Evolutionary conservation across 2,797 vertebrate genomes (phyloP), one percentile per base, ranked within the genome.

Genomic region (Corythornis leucogaster): DNA sequence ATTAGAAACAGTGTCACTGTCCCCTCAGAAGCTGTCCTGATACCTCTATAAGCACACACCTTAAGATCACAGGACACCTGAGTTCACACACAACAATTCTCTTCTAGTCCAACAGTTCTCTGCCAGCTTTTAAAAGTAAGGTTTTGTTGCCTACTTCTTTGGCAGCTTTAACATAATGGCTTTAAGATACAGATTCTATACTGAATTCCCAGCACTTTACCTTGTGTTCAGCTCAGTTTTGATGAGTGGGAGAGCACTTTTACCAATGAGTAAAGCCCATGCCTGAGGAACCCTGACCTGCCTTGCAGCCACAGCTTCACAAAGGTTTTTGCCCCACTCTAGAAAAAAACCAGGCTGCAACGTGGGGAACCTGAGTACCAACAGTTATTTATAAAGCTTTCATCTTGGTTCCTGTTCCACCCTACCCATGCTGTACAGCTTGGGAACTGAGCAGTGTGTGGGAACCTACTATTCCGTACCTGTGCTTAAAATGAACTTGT

Each of bases 321-420:
- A 63, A 46, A 51, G 26, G 22, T 2, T 78, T 89, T 50, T 89
- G 24, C 61, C 71, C 40, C 8, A 5, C 26, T 54, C 61, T 18
- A 57, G 57, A 22, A 69, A 53, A 46, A 64, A 76, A 62, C 4
- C 16, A 42, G 19, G 8, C 31, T 45, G 9, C 33, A 62, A 57
- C 0, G 0, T 20, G 16, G 40, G 42, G 8, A 83, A n/a, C 9
- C 76, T 53, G n/a, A 50, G 35, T 16, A 78, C 45, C 33, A 42
- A 45, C 0, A 31, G 9, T 3, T 48, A 8, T n/a, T 33, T 78
- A 19, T 24, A 64, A 55, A 2, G 1, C 13, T 80, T 92, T 16
- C 51, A 25, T 45, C 59, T 28, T 31, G 26, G 38, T 40, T 62
- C 55, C 58, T 66, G 8, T 30, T 69, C 51, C 55, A 40, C 1